phyloP scores from a whole-genome alignment of 2,113 vertebrate species.

The Cochlearius cochlearius region DNA sequence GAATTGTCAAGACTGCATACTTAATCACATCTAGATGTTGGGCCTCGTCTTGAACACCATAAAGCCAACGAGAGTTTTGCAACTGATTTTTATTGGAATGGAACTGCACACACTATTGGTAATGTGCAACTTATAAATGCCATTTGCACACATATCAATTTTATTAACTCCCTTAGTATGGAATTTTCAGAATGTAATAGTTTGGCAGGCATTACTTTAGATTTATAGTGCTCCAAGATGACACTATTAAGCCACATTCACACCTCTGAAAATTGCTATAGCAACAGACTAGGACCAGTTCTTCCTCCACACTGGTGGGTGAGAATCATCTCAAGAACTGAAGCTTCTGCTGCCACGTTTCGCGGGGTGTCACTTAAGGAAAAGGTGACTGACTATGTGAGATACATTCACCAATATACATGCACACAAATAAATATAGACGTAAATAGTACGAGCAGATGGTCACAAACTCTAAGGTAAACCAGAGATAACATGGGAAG shows the following conservation, averaged over 20 bases:
- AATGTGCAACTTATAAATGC: slow-evolving; percentile 55
- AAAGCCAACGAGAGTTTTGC: slow-evolving; percentile 21
- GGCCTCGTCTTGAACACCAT: not conserved
- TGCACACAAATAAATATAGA: not conserved
- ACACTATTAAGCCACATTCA: slow-evolving; percentile 54
- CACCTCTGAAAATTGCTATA: slow-evolving; percentile 54
- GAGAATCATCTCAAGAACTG: not conserved
- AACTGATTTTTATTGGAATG: slow-evolving; percentile 45
- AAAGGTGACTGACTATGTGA: not conserved
- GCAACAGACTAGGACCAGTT: slow-evolving; percentile 17
- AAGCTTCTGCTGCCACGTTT: not conserved
- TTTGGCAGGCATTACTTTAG: slow-evolving; percentile 59
- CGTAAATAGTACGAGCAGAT: not conserved
- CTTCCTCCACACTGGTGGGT: slow-evolving; percentile 6
- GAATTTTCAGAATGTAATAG: slow-evolving; percentile 49
- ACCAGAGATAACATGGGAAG: not conserved
- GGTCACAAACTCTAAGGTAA: not conserved
- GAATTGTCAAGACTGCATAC: not conserved
- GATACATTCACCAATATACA: not conserved
- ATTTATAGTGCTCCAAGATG: slow-evolving; percentile 53
- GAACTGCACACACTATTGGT: not conserved
- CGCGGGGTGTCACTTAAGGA: not conserved
- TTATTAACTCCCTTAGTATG: slow-evolving; percentile 61
- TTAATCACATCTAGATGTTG: slow-evolving; percentile 29
- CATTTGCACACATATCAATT: slow-evolving; percentile 66